Conservation (phyloP, 2,113 vertebrate species). For the Cyanistes caeruleus region DNA sequence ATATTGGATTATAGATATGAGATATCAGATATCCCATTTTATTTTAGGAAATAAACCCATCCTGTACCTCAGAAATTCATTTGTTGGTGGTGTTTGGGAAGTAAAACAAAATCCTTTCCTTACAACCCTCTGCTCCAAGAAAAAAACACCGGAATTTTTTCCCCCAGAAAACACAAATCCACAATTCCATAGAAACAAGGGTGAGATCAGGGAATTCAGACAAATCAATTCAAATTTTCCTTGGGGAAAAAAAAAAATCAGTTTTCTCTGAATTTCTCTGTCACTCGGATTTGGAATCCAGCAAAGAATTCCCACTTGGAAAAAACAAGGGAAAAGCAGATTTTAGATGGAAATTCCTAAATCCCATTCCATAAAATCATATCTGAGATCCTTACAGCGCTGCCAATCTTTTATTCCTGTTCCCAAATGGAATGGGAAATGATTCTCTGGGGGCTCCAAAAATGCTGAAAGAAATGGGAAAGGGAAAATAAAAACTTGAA, state of each 20-base stretch:
- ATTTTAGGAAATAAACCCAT: not conserved
- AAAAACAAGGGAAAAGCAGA: not conserved
- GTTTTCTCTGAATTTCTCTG: not conserved
- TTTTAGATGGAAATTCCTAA: not conserved
- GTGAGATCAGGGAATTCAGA: rapidly evolving
- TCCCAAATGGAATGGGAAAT: not conserved
- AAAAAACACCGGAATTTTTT: not conserved
- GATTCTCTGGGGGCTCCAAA: not conserved
- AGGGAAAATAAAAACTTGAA: not conserved
- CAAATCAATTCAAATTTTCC: not conserved
- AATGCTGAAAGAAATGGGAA: not conserved
- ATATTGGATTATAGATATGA: too few species aligned
- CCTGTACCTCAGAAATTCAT: not conserved
- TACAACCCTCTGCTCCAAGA: too few species aligned
- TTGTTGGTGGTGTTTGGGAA: not conserved
- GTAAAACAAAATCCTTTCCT: not conserved
- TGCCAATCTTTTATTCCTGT: not conserved
- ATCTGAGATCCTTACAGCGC: rapidly evolving
- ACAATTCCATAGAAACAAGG: not conserved
- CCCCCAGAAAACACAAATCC: not conserved
- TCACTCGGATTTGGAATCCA: rapidly evolving
- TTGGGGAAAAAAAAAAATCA: not conserved
- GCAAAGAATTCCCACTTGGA: not conserved
- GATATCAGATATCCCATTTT: not conserved
- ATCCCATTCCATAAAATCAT: not conserved